Conservation (phyloP, 1,140 invertebrate genomes). For the Oncopodura yosiiana region DNA sequence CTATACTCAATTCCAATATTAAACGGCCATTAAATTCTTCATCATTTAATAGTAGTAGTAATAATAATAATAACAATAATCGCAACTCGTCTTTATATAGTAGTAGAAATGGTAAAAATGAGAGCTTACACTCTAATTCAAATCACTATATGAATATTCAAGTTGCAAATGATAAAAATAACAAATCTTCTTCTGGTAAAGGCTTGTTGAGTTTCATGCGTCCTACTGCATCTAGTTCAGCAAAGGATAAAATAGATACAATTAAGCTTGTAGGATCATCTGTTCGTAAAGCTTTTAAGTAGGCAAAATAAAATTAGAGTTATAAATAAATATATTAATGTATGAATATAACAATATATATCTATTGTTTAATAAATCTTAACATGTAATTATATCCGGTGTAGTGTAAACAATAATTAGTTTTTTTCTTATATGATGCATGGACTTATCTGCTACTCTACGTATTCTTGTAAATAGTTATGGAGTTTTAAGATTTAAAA, state of each 20-base stretch:
- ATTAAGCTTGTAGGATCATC: slow-evolving; percentile 15
- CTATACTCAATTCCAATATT: not conserved
- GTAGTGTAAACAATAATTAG: no score
- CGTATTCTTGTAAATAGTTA: no score
- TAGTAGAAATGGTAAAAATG: not conserved
- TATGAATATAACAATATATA: no score
- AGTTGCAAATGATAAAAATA: not conserved
- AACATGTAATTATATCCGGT: no score
- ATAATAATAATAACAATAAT: not conserved
- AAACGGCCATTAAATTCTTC: slow-evolving; percentile 4
- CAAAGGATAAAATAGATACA: slow-evolving; percentile 44
- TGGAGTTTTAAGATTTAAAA: no score
- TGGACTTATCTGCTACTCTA: no score
- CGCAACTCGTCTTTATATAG: not conserved
- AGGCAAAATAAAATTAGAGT: no score
- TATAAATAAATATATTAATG: no score
- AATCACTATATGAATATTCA: not conserved
- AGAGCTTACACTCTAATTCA: not conserved
- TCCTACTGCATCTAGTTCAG: slow-evolving; percentile 51
- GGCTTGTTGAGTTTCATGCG: slow-evolving; percentile 50
- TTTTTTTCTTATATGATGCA: no score
- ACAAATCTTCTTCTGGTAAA: not conserved
- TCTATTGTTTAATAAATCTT: no score
- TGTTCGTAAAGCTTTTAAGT: slow-evolving; percentile 22
- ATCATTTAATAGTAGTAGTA: slow-evolving; percentile 9